phyloP scores from a whole-genome alignment of 2,797 vertebrate species.

The Ibycter americanus region DNA sequence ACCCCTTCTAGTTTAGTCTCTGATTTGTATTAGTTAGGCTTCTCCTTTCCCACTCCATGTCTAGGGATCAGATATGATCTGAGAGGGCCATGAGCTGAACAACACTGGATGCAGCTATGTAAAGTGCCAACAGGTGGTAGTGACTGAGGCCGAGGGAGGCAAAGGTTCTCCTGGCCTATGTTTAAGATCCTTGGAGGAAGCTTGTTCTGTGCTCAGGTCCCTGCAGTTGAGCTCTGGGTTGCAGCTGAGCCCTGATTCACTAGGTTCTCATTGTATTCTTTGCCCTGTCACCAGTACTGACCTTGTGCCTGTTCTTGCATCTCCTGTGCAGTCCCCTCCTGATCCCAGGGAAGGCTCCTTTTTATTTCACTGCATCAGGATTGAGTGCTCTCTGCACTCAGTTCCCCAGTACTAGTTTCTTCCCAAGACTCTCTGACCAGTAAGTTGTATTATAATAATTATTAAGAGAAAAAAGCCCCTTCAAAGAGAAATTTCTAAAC shows the following conservation, averaged over 20 bases:
- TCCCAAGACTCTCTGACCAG: not conserved
- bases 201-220: not conserved
- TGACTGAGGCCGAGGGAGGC: not conserved
- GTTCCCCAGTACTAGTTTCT: not conserved
- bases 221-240: not conserved
- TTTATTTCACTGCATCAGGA: not conserved
- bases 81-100: not conserved
- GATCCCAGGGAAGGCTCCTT: not conserved
- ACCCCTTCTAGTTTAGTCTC: not conserved
- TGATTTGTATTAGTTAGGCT: not conserved
- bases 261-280: not conserved
- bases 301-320: not conserved
- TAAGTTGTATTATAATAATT: not conserved
- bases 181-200: not conserved
- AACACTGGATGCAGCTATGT: not conserved
- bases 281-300: conserved; percentile 8
- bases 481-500: not conserved
- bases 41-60: not conserved
- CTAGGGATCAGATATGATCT: not conserved
- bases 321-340: not conserved
- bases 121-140: not conserved
- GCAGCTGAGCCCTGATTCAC: not conserved
- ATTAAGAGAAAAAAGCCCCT: not conserved
- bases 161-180: not conserved
- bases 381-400: not conserved